Evolutionary conservation across 2,797 vertebrate genomes (phyloP), one percentile per base, ranked within the genome.

Genomic region (Helarctos malayanus): DNA sequence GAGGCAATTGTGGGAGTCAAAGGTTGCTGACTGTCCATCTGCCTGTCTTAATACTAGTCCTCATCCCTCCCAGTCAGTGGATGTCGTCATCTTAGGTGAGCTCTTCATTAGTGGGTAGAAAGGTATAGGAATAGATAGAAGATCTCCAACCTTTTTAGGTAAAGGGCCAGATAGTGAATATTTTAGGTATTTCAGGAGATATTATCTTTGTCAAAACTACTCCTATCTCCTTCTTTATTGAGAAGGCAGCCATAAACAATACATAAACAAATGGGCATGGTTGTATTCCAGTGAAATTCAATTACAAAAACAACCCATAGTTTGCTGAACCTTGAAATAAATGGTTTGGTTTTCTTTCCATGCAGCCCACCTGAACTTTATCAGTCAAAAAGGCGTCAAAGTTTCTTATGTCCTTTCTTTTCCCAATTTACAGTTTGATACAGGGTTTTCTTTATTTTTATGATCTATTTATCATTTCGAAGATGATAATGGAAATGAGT

Each of bases 391-490:
- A 59, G 21, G 68, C 63, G 78, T 49, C 18, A 54, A 89, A 27
- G 56, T 85, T 90, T 88, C 47, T 78, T 35, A 79, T 45, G 21
- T 81, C 41, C 29, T 35, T 35, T 73, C 59, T 47, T 78, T 80
- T 56, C 52, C n/a, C 23, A 93, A 19, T 78, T 73, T 88, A 73
- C 63, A 88, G 73, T 91, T 95, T 89, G 35, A 57, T 68, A 45
- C 0, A 59, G 32, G 14, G 56, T 84, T 90, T 89, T 80, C 2
- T 83, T 85, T 5, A 94, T 83, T 91, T 96, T 85, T 81, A 27
- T 68, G 29, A 80, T 94, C 68, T 68, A 35, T 81, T 82, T 94
- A 68, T 95, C 41, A 85, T 68, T 76, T 88, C 29, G 88, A 56
- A 95, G 63, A 21, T 84, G 16, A 81, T 63, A 32, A 16, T 83